Evolutionary conservation across 2,797 vertebrate species (phyloP).

Genomic region (Eulemur albifrons): DNA sequence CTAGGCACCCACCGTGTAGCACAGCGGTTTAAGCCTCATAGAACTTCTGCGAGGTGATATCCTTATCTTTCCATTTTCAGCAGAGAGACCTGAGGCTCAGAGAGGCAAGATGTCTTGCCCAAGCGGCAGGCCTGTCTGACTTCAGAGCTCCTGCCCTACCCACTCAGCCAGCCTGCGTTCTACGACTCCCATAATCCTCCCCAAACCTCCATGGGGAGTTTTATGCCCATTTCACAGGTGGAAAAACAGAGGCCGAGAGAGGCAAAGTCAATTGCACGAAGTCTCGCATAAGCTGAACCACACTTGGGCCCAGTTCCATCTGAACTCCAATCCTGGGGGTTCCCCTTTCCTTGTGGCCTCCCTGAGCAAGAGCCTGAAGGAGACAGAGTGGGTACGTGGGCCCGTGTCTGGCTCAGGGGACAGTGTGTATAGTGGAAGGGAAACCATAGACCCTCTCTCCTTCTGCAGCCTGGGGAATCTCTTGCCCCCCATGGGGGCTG

Average conservation of each 20-base stretch:
- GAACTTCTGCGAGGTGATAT: neutral
- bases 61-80: neutral
- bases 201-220: neutral
- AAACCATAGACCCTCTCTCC: neutral
- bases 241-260: neutral
- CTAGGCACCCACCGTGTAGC: neutral
- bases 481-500: neutral
- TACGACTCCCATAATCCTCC: neutral
- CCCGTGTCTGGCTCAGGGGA: neutral
- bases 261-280: neutral
- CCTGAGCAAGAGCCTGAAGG: neutral
- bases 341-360: neutral
- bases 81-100: neutral
- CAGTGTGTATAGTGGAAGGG: too few relatives aligned
- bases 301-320: neutral
- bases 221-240: neutral
- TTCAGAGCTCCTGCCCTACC: neutral
- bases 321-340: neutral
- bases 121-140: neutral
- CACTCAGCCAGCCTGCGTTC: neutral
- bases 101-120: neutral
- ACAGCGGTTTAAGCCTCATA: accelerated
- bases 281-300: neutral
- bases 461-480: neutral
- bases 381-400: neutral